These are phyloP conservation scores for Synanthedon andrenaeformis DNA, from an alignment of 2,888 invertebrate genomes.

Conservation along the genomic window DNA sequence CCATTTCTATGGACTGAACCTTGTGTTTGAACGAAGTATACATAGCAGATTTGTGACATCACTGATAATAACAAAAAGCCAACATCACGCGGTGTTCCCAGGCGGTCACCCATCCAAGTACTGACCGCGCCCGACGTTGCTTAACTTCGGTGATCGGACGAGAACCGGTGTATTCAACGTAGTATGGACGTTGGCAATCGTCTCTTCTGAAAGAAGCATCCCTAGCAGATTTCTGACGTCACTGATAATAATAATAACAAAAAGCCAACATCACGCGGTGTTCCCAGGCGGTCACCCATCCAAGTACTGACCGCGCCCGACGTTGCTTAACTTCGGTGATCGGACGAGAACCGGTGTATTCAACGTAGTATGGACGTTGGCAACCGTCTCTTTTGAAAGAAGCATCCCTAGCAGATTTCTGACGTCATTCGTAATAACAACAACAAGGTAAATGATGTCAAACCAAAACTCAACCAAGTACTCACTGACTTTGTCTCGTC, in stretches of 20 bases:
- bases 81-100: conserved; percentile 15
- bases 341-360: conserved; percentile 18
- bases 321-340: conserved; percentile 20
- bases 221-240: too few species aligned
- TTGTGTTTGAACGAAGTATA: too few species aligned
- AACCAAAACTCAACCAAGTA: too few species aligned
- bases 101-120: conserved; percentile 18
- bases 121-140: conserved; percentile 15
- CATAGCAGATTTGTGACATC: too few species aligned
- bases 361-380: conserved; percentile 15
- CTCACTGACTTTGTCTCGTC: too few species aligned
- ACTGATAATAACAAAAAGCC: conserved; percentile 5
- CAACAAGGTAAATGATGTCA: too few species aligned
- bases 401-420: too few species aligned
- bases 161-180: conserved; percentile 16
- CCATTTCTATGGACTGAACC: too few species aligned
- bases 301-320: conserved; percentile 17
- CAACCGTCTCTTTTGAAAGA: background rate
- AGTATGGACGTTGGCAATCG: conserved; percentile 12
- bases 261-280: conserved; percentile 15
- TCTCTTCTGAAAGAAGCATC: background rate
- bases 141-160: conserved; percentile 18
- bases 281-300: conserved; percentile 19
- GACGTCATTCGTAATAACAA: too few species aligned
- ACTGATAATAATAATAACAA: background rate